Evolutionary conservation across 2,797 vertebrate species (phyloP), one percentile per base, ranked within the genome.

Genomic region (Squalus acanthias): DNA sequence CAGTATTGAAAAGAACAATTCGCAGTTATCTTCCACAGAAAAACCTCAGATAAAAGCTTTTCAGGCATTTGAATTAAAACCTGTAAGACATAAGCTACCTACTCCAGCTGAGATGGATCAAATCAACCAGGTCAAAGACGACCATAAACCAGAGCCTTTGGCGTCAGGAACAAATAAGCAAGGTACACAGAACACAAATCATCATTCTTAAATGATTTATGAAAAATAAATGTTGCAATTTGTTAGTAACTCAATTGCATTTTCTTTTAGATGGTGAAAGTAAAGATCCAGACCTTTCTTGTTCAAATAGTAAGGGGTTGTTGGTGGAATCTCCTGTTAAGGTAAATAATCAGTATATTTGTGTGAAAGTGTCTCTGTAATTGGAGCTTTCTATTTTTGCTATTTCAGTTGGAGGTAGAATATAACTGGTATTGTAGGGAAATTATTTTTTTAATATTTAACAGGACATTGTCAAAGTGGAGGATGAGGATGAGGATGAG

Each of bases 21-120:
- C 96, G 63, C 97, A 97, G 96, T 98, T 98, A 60, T 88, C 96
- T 82, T 96, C 97, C 96, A 98, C 98, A 96, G 98, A 98, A 97
- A 98, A 98, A 96, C 97, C 97, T 96, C 98, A 97, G 1, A 96
- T 98, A 96, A 98, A 98, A 97, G 97, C 97, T 63, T 99, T 99
- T 97, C 99, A 99, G 97, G 98, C 99, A 0, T 99, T 99, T 97
- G 99, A 99, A 97, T 98, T 99, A 97, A 99, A 99, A 97, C 99
- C 99, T 69, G 98, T 99, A 46, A 98, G 99, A 22, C 98, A 99
- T 97, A 99, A 99, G 97, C 98, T 99, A 53, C 98, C 98, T 96
- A 98, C 98, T 26, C 97, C 98, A 0, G 98, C 98, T 5, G 98
- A 98, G 96, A 98, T 98, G 97, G 99, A 98, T 57, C 98, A 98